Evolutionary conservation across 2,797 vertebrate genomes (phyloP).

Genomic region (Oceanodroma leucorhoa): DNA sequence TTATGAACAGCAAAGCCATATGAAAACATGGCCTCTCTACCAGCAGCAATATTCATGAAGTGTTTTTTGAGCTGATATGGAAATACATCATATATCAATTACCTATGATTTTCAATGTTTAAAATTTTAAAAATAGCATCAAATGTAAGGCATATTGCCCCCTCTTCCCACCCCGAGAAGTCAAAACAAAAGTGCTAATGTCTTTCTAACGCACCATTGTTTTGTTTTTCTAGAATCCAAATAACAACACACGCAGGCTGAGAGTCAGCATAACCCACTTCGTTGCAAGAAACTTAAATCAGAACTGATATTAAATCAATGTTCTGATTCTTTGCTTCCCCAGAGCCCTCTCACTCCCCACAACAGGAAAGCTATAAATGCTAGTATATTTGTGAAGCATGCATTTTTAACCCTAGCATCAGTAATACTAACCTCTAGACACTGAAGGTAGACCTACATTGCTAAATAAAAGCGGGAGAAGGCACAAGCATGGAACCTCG

Average conservation of each 20-base stretch:
- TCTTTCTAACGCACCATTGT: not conserved
- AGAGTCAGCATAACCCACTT: not conserved
- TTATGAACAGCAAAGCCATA: not conserved
- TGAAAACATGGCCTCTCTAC: not conserved
- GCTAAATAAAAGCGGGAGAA: not conserved
- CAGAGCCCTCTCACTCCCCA: not conserved
- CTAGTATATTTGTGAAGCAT: not conserved
- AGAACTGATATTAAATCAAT: slow-evolving; percentile 62
- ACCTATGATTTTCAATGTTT: not conserved
- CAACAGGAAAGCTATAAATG: not conserved
- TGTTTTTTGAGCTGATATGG: not conserved
- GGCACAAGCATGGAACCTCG: not conserved
- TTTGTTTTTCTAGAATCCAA: not conserved
- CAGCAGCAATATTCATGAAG: not conserved
- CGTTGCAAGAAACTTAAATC: slow-evolving; percentile 6
- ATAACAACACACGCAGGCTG: not conserved
- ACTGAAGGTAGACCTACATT: not conserved
- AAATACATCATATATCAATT: not conserved
- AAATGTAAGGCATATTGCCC: not conserved
- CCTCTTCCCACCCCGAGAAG: not conserved
- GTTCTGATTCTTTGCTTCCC: slow-evolving; percentile 20
- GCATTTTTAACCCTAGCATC: not conserved
- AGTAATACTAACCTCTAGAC: not conserved
- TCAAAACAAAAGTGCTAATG: not conserved
- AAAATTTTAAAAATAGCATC: not conserved